Base-by-base conservation (phyloP, 2,888 invertebrate species). In the Calameuta pallipes region DNA sequence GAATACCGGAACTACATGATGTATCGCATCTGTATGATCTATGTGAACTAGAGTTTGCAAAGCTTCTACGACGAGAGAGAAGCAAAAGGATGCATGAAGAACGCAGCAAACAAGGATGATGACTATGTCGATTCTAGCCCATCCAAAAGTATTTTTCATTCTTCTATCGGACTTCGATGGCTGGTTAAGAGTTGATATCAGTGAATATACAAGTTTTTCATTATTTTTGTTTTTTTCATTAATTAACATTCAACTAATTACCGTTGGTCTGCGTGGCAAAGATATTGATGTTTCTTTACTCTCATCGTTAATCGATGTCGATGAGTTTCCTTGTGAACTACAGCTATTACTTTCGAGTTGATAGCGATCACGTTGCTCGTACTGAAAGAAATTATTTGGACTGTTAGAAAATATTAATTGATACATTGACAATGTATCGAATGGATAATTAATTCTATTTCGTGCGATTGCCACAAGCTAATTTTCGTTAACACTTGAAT, bases 111-210 rank as follows among this genome's bases (percentile, higher is more conserved):
- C 95, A 73, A 97, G 92, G 92, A 96, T 95, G 71, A 96, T 95
- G 11, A 97, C 93, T n/a, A 98, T 96, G 87, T 98, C 97, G 76
- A 97, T 96, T 82, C 98, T 94, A 4, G 97, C 96, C 98, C 98
- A 98, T 12, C 98, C 98, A 87, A 98, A 98, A 0, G 98, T 98
- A 90, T 97, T 98, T 81, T 95, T 95, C 79, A 97, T 93, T 82
- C 93, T 93, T 69, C 92, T 92, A 84, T 96, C 96, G 6, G 91
- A 94, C 85, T 89, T 93, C 87, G 92, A 92, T 88, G 93, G 91
- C 93, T 93, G 88, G 2, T 56, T 56, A 76, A 84, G 84, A 31
- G 71, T 31, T 56, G 1, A 23, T 2, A 23, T 9, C 0, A 9
- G 68, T 73, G 30, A 33, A 80, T 77, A 75, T 13, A 33, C 71